Evolutionary conservation across 2,113 vertebrate genomes (phyloP).

Genomic region (Callocephalon fimbriatum): DNA sequence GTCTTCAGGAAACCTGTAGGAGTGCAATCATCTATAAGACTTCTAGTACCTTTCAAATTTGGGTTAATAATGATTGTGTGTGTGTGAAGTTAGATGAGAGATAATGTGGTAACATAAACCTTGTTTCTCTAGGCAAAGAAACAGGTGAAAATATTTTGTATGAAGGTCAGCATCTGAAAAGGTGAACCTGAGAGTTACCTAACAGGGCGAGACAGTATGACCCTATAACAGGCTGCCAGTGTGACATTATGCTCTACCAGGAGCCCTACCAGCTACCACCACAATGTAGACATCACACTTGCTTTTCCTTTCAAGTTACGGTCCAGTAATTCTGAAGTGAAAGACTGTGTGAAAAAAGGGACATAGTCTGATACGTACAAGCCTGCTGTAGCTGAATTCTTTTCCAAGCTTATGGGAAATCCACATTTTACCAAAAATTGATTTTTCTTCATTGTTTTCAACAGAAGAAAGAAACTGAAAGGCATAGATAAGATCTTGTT

Average conservation of each 20-base stretch:
- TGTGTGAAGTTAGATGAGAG: neutral
- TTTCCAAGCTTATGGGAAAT: neutral
- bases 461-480: neutral
- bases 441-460: neutral
- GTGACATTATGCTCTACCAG: accelerated
- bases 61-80: neutral
- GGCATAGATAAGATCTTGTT: neutral
- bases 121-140: neutral
- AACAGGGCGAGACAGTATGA: neutral
- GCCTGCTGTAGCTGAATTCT: neutral
- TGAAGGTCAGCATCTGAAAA: neutral
- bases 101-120: neutral
- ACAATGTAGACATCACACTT: neutral
- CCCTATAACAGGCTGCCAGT: neutral
- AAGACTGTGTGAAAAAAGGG: neutral
- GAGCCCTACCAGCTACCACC: neutral
- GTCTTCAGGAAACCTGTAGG: neutral
- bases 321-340: neutral
- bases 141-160: neutral
- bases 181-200: neutral
- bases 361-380: neutral
- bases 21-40: accelerated
- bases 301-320: neutral
- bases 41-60: neutral
- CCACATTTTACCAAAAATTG: neutral